Base-by-base conservation (phyloP, 1,140 invertebrate genomes). In the Eriosoma lanigerum region DNA sequence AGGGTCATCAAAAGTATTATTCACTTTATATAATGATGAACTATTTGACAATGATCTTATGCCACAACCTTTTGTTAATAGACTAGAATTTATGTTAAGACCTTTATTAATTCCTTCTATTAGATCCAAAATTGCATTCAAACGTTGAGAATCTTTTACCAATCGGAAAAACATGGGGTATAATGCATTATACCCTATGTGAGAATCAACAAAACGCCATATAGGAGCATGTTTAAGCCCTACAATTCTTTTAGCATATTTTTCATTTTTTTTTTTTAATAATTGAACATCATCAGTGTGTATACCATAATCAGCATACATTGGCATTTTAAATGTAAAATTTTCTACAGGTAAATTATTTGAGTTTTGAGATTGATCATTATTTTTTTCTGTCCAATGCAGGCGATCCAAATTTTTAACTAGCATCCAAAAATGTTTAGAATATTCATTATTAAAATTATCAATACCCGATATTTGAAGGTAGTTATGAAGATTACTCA, bases 1-100 rank as follows among this genome's bases (percentile, higher is more conserved):
- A 19, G 95, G 94, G 88, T 99, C 98, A 85, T 98, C 94, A 84
- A 99, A 95, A 0, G 97, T 99, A 86, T 99, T 99, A 19, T 90
- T 87, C 85, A 93, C 92, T 88, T 93, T 93, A 85, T 99, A 99
- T 12, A 98, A 86, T 0, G 95, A 93, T 0, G 96, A 93, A 17
- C 87, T 91, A 84, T 93, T 94, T 0, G 96, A 92, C 3, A 99
- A 87, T 0, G 97, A 99, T 86, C 88, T 88, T 13, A 99, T 86
- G 5, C 98, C 98, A 86, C 90, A 98, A 5, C 92, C 89, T 0
- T 96, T 97, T 97, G 97, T 99, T 0, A 99, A 84, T 10, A 93
- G 85, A 84, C 95, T 90, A 66, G 90, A 89, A 52, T 50, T 52
- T 52, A 1, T 50, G 8, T 6, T 15, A 72, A n/a, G n/a, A n/a